phyloP scores from a whole-genome alignment of 2,113 vertebrate species.

The Leptocoma aspasia region DNA sequence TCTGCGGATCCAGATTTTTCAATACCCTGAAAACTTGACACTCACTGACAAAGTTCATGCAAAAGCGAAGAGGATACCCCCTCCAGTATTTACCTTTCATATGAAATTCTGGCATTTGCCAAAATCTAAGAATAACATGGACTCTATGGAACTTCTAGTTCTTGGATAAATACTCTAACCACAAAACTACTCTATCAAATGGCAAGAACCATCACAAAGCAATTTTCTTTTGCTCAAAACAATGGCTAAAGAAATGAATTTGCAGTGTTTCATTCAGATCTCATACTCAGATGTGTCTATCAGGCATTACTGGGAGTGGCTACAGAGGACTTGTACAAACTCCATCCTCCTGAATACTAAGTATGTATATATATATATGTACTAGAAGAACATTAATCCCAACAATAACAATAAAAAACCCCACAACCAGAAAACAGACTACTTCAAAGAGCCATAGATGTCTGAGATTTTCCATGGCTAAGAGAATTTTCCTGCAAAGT shows the following conservation, averaged over 20 bases:
- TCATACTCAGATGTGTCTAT: background rate
- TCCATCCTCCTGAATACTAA: background rate
- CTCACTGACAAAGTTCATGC: background rate
- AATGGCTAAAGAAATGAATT: background rate
- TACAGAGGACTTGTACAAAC: background rate
- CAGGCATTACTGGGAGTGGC: background rate
- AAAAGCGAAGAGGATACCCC: background rate
- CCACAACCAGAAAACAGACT: background rate
- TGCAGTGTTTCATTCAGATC: background rate
- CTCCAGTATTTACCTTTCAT: background rate
- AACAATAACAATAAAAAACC: background rate
- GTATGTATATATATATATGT: background rate
- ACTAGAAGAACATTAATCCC: background rate
- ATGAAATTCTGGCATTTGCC: background rate
- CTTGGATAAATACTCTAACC: background rate
- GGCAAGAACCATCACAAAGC: background rate
- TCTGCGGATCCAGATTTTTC: background rate
- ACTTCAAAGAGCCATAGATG: background rate
- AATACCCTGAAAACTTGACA: background rate
- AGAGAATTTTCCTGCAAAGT: background rate
- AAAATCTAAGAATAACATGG: background rate
- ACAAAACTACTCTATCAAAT: background rate
- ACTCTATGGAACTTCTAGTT: background rate
- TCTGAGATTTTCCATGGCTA: background rate
- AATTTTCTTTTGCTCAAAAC: background rate